Evolutionary conservation across 2,113 vertebrate genomes (phyloP).

Genomic region (Sylvietta virens): DNA sequence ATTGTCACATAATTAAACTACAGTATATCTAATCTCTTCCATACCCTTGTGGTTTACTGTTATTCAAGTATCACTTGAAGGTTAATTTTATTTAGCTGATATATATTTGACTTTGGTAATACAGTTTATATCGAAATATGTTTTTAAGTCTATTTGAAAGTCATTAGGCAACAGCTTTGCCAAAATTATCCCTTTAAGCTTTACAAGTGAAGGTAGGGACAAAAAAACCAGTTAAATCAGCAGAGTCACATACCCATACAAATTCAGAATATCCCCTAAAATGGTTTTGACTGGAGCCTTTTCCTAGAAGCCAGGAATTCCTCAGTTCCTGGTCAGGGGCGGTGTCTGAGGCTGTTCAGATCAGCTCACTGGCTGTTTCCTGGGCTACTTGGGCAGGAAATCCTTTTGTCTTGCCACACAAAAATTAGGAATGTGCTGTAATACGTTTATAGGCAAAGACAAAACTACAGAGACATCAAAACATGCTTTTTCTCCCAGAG

Average conservation of each 20-base stretch:
- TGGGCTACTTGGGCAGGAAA: neutral
- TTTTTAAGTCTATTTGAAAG: slow-evolving; percentile 73
- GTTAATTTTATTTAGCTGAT: slow-evolving; percentile 76
- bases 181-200: slow-evolving; percentile 5
- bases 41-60: slow-evolving; percentile 68
- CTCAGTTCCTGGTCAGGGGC: neutral
- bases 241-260: neutral
- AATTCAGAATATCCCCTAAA: neutral
- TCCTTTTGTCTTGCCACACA: neutral
- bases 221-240: neutral
- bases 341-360: neutral
- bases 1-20: slow-evolving; percentile 76
- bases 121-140: slow-evolving; percentile 67
- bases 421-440: neutral
- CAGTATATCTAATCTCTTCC: slow-evolving; percentile 73
- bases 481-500: neutral
- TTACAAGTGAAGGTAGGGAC: neutral
- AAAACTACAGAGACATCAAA: neutral
- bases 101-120: slow-evolving; percentile 70
- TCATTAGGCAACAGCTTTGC: slow-evolving; percentile 54
- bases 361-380: neutral
- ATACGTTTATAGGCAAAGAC: neutral
- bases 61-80: slow-evolving; percentile 73
- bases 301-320: neutral
- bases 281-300: neutral